phyloP scores from a whole-genome alignment of 2,888 invertebrate genomes.

The Endotricha flammealis region DNA sequence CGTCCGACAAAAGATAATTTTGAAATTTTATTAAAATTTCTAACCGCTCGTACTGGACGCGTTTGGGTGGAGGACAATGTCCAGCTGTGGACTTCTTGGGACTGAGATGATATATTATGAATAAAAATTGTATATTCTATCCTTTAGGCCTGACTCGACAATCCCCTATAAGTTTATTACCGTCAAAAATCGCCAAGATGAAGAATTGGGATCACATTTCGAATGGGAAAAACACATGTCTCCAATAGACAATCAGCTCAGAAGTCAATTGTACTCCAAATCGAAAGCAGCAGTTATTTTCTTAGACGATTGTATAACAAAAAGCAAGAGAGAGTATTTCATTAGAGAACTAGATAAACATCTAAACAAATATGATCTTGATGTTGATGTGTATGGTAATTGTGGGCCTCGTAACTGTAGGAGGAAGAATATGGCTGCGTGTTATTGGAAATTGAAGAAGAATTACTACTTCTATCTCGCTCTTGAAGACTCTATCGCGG shows the following conservation, averaged over 20 bases:
- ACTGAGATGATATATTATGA: too few species aligned
- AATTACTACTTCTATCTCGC: slow-evolving; percentile 84
- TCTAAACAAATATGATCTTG: slow-evolving; percentile 49
- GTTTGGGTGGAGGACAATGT: too few species aligned
- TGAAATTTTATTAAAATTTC: too few species aligned
- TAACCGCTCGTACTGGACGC: too few species aligned
- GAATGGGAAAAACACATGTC: slow-evolving; percentile 36
- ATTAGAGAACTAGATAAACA: slow-evolving; percentile 54
- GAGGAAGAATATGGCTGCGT: slow-evolving; percentile 40
- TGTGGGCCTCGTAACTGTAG: slow-evolving; percentile 61
- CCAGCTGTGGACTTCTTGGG: neutral
- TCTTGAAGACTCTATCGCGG: slow-evolving; percentile 84
- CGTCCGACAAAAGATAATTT: too few species aligned
- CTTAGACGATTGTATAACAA: slow-evolving; percentile 47
- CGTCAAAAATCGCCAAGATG: slow-evolving; percentile 33
- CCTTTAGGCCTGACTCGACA: slow-evolving; percentile 41
- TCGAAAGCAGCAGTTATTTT: slow-evolving; percentile 51
- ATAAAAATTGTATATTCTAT: too few species aligned
- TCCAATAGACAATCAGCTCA: slow-evolving; percentile 26
- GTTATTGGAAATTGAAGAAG: slow-evolving; percentile 57
- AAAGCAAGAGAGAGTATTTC: slow-evolving; percentile 45
- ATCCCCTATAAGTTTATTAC: slow-evolving; percentile 43
- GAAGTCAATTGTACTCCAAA: slow-evolving; percentile 37
- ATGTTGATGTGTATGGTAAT: slow-evolving; percentile 73
- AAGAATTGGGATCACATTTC: slow-evolving; percentile 34